Percentiles rank a stretch among this genome's conserved stretches.
phyloP scores from a whole-genome alignment of 2,888 invertebrate genomes.

The Drosophila helvetica region DNA sequence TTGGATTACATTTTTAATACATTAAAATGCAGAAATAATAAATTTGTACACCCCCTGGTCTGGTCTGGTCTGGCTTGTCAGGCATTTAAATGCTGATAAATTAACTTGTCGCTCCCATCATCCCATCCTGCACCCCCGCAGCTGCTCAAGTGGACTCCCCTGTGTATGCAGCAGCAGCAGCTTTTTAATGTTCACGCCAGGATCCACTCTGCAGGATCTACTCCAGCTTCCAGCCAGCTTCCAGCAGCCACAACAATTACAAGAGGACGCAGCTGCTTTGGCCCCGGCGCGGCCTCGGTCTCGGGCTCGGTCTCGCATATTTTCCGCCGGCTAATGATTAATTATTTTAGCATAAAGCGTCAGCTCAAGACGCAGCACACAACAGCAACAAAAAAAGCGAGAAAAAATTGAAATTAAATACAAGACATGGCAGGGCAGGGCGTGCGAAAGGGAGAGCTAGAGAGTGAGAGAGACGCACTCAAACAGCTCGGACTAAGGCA shows the following conservation, averaged over 20 bases:
- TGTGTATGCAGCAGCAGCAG: conserved; percentile 44
- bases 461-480: conserved; percentile 2
- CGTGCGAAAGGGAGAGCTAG: conserved; percentile 2
- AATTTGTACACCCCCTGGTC: conserved; percentile 27
- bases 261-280: conserved; percentile 65
- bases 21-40: conserved; percentile 28
- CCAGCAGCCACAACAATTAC: conserved; percentile 70
- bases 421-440: conserved; percentile 52
- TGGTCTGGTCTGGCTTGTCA: conserved; percentile 56
- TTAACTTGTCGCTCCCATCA: conserved; percentile 66
- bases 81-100: conserved; percentile 79
- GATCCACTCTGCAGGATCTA: conserved; percentile 4
- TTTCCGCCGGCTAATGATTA: conserved; percentile 77
- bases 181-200: conserved; percentile 55
- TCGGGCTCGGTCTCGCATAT: conserved; percentile 62
- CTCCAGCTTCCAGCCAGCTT: background rate
- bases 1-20: conserved; percentile 30
- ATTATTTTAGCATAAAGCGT: conserved; percentile 80
- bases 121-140: background rate
- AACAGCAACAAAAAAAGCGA: conserved; percentile 6
- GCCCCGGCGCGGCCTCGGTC: conserved; percentile 32
- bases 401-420: conserved; percentile 73
- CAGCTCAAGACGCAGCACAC: conserved; percentile 69
- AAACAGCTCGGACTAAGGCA: conserved; percentile 34
- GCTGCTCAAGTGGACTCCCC: background rate